Percentiles rank a stretch among this genome's conserved stretches.
phyloP scores from a whole-genome alignment of 2,797 vertebrate genomes.

The Mionectes olivaceus region DNA sequence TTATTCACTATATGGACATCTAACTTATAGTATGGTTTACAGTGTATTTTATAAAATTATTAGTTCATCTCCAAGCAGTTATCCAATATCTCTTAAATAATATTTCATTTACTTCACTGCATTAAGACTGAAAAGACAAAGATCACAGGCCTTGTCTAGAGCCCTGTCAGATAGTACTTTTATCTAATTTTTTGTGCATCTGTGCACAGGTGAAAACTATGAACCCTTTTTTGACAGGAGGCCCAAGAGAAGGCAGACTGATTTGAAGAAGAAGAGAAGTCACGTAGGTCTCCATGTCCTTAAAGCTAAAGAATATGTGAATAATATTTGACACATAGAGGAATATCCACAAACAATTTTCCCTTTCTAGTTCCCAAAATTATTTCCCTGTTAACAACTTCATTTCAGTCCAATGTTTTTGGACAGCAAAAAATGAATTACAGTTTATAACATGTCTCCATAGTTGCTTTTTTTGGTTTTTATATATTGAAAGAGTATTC shows the following conservation, averaged over 20 bases:
- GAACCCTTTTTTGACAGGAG: background rate
- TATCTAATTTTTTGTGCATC: background rate
- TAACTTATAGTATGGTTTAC: background rate
- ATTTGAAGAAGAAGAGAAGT: background rate
- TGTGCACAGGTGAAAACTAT: background rate
- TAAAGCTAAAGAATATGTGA: background rate
- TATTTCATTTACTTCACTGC: background rate
- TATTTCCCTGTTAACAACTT: background rate
- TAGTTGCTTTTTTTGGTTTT: background rate
- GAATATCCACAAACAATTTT: background rate
- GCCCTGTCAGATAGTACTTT: background rate
- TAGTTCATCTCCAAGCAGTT: background rate
- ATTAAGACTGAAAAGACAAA: background rate
- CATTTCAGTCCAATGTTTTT: background rate
- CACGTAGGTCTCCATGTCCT: background rate
- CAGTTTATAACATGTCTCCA: background rate
- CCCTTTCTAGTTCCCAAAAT: background rate
- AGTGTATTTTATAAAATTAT: background rate
- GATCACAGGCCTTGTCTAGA: background rate
- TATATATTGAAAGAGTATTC: background rate
- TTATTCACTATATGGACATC: background rate
- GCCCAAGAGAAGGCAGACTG: background rate
- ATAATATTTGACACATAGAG: background rate
- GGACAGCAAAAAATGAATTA: background rate
- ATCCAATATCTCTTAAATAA: background rate